Conservation (phyloP, 2,113 vertebrate genomes). For the Alces alces region DNA sequence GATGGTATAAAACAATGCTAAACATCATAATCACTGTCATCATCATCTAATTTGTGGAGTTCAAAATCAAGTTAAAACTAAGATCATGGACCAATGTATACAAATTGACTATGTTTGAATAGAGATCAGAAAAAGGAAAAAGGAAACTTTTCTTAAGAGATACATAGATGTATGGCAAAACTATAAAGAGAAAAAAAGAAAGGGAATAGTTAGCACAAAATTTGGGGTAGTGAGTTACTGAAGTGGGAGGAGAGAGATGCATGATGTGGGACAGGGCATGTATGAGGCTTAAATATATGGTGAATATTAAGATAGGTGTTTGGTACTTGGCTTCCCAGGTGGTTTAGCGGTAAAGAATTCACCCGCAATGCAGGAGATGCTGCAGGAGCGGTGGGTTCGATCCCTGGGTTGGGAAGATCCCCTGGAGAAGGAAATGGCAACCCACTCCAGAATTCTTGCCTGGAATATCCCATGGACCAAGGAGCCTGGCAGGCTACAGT, state of each 20-base stretch:
- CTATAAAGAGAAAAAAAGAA: background rate
- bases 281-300: background rate
- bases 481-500: background rate
- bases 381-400: background rate
- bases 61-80: slow-evolving; percentile 3
- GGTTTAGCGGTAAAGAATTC: background rate
- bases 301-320: background rate
- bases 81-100: background rate
- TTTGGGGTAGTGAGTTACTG: background rate
- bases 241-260: background rate
- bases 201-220: background rate
- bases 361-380: background rate
- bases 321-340: background rate
- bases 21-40: background rate
- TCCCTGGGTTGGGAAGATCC: background rate
- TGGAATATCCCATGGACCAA: background rate
- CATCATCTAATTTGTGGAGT: background rate
- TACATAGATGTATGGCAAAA: background rate
- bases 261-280: background rate
- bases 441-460: background rate
- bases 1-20: background rate
- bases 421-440: background rate
- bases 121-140: background rate
- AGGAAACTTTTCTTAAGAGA: background rate
- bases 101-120: background rate